A percentile compares a stretch with the other conserved stretches of the same genome.
These are phyloP conservation scores for Drosophila limbata DNA, from an alignment of 2,888 invertebrate species.

Conservation along the genomic window DNA sequence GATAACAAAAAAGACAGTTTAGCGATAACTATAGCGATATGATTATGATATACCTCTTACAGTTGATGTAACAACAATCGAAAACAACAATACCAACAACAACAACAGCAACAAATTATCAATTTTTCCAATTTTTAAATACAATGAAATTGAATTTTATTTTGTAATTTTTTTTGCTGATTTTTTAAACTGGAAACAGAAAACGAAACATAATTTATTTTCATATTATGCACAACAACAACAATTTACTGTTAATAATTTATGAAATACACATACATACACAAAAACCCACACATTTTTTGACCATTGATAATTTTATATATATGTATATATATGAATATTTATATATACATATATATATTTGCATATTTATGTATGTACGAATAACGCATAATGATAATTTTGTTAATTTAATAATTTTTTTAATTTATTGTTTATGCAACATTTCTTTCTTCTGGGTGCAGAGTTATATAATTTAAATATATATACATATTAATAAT, in stretches of 20 bases:
- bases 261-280: slow-evolving; percentile 56
- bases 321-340: slow-evolving; percentile 19
- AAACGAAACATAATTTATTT: slow-evolving; percentile 61
- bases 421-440: slow-evolving; percentile 46
- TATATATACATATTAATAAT: slow-evolving; percentile 50
- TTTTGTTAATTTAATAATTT: slow-evolving; percentile 64
- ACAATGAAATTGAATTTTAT: slow-evolving; percentile 4
- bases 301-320: slow-evolving; percentile 75
- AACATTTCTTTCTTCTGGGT: slow-evolving; percentile 60
- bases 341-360: slow-evolving; percentile 14
- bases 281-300: slow-evolving; percentile 47
- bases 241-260: slow-evolving; percentile 72
- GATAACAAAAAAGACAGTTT: slow-evolving; percentile 2
- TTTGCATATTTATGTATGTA: slow-evolving; percentile 31
- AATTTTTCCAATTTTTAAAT: slow-evolving; percentile 11
- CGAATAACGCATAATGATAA: slow-evolving; percentile 47
- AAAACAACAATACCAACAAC: slow-evolving; percentile 25
- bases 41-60: slow-evolving; percentile 68
- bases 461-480: slow-evolving; percentile 53
- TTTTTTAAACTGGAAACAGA: slow-evolving; percentile 20
- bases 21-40: slow-evolving; percentile 36
- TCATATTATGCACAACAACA: slow-evolving; percentile 28
- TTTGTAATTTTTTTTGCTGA: slow-evolving; percentile 20
- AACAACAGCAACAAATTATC: background rate
- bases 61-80: slow-evolving; percentile 38